Percentiles rank a stretch among this genome's conserved stretches.
These are phyloP conservation scores for Conger conger DNA, from an alignment of 2,113 vertebrate species.

Conservation along the genomic window DNA sequence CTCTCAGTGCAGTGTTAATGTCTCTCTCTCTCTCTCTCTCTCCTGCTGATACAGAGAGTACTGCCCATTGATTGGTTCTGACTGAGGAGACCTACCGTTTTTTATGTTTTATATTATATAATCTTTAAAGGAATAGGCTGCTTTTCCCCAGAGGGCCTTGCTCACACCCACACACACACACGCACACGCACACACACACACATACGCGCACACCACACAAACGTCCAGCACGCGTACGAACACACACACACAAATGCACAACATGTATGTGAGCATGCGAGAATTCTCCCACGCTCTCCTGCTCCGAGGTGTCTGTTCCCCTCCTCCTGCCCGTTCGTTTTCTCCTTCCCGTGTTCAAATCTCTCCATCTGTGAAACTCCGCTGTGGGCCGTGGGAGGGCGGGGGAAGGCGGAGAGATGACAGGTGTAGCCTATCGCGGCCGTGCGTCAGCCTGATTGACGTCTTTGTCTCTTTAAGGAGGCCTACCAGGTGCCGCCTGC, in stretches of 20 bases:
- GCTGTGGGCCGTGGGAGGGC: constrained; percentile 34
- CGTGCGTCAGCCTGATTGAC: constrained; percentile 34
- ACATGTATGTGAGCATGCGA: constrained; percentile 6
- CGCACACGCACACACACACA: background rate
- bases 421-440: constrained; percentile 51
- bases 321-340: constrained; percentile 3
- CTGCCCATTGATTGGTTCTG: constrained; percentile 42
- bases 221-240: background rate
- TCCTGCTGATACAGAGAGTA: constrained; percentile 30
- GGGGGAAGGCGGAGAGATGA: background rate
- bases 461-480: constrained; percentile 51
- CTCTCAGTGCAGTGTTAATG: too few relatives aligned
- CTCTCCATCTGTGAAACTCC: background rate
- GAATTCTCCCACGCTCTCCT: constrained; percentile 25
- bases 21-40: background rate
- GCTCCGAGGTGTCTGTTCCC: constrained; percentile 4
- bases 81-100: constrained; percentile 30
- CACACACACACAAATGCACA: background rate
- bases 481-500: constrained; percentile 44
- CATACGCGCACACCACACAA: background rate
- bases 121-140: constrained; percentile 52
- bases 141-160: constrained; percentile 35
- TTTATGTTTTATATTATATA: constrained; percentile 50
- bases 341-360: constrained; percentile 7
- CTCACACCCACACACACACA: constrained; percentile 28